phyloP scores from a whole-genome alignment of 2,113 vertebrate genomes.

The Enhydra lutris region DNA sequence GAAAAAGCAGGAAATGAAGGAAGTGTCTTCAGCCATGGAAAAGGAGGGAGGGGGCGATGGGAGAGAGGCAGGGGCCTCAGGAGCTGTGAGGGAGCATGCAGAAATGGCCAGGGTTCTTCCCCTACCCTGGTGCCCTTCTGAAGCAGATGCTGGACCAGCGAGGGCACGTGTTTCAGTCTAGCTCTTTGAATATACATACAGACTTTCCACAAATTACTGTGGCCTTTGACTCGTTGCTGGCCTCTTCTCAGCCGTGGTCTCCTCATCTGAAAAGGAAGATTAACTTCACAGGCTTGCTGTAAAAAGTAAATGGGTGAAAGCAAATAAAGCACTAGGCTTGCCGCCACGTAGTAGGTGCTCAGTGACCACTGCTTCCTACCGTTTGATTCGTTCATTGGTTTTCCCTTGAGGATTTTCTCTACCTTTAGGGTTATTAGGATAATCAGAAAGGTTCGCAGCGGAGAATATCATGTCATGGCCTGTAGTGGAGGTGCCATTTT shows the following conservation, averaged over 20 bases:
- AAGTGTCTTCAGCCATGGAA: background rate
- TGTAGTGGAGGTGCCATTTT: background rate
- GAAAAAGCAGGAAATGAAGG: background rate
- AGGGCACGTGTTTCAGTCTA: accelerated
- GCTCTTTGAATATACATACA: background rate
- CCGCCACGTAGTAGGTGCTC: background rate
- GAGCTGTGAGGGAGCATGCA: accelerated
- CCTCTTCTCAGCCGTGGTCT: background rate
- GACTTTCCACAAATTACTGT: background rate
- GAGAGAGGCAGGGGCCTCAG: background rate
- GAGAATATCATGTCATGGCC: background rate
- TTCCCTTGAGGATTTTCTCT: background rate
- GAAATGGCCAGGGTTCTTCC: no score
- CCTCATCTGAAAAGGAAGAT: background rate
- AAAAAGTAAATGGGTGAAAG: background rate
- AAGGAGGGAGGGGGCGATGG: accelerated
- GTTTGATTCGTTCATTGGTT: background rate
- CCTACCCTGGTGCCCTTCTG: background rate
- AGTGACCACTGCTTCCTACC: background rate
- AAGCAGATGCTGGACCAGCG: background rate
- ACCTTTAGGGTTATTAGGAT: background rate
- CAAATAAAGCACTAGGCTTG: background rate
- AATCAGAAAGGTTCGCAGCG: background rate
- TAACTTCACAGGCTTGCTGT: background rate
- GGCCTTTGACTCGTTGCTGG: background rate